phyloP scores from a whole-genome alignment of 37 sponge, comb jelly and placozoan genomes.

The Chondrilla cf. caribensis region DNA sequence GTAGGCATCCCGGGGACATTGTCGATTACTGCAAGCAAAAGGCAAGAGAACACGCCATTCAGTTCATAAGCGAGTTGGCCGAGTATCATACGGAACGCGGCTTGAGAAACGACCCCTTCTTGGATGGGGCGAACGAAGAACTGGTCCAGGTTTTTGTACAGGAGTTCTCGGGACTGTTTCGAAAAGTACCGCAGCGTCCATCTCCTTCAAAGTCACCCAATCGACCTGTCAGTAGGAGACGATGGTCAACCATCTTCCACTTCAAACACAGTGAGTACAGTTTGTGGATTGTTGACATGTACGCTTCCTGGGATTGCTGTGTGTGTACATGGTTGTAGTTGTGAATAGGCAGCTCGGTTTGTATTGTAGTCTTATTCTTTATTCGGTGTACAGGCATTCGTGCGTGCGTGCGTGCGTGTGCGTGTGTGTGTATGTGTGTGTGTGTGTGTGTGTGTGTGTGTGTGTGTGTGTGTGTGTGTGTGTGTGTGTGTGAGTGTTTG shows the following conservation, averaged over 20 bases:
- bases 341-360: background rate
- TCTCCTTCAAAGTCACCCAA: background rate
- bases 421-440: slow-evolving; percentile 1
- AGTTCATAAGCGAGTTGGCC: background rate
- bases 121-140: background rate
- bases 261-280: background rate
- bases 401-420: background rate
- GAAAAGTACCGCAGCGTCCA: background rate
- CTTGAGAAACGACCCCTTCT: background rate
- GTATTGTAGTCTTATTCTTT: too few relatives aligned
- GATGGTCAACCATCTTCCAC: background rate
- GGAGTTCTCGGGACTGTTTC: background rate
- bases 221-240: background rate
- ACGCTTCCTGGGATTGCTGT: background rate
- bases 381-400: background rate
- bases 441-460: background rate
- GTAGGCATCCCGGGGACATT: background rate
- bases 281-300: background rate
- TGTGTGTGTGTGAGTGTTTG: background rate
- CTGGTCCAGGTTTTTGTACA: background rate
- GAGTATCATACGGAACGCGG: background rate
- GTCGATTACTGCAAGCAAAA: background rate
- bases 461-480: background rate
- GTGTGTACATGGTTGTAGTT: background rate
- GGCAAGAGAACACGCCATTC: background rate